A percentile compares a stretch with the other conserved stretches of the same genome.
These are phyloP conservation scores for Scomber colias DNA, from an alignment of 2,113 vertebrate species.

Conservation along the genomic window DNA sequence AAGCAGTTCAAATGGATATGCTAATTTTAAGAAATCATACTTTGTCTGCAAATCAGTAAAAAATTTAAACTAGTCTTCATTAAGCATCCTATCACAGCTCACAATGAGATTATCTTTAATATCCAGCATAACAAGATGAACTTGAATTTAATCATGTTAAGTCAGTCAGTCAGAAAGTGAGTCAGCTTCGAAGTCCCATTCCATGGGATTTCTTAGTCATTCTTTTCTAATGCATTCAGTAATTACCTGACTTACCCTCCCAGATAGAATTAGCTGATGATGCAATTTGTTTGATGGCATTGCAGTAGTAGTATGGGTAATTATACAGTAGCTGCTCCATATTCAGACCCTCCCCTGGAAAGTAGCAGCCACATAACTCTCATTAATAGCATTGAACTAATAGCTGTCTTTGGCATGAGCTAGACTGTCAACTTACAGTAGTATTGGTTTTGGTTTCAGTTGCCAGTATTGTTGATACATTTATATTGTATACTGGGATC, in stretches of 20 bases:
- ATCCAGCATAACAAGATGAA: conserved; percentile 1
- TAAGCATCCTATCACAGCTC: background rate
- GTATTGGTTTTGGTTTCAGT: conserved; percentile 24
- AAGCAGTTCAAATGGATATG: background rate
- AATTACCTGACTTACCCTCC: conserved; percentile 30
- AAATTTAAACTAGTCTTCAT: background rate
- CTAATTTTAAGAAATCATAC: background rate
- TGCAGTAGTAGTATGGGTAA: conserved; percentile 46
- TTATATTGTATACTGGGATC: conserved; percentile 28
- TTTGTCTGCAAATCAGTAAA: background rate
- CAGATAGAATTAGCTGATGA: conserved; percentile 28
- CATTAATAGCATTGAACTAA: conserved; percentile 49
- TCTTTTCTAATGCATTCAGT: conserved; percentile 33
- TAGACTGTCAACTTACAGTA: background rate
- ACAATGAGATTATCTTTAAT: background rate
- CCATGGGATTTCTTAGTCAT: conserved; percentile 11
- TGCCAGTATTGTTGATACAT: conserved; percentile 26
- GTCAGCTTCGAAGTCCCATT: background rate
- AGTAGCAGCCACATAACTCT: conserved; percentile 44
- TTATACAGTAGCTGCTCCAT: conserved; percentile 45
- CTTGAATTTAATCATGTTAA: background rate
- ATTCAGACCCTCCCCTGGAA: conserved; percentile 42
- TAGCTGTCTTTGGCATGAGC: conserved; percentile 33
- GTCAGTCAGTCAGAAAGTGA: background rate
- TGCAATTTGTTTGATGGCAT: conserved; percentile 52